Evolutionary conservation across 2,113 vertebrate genomes (phyloP).

Genomic region (Paramormyrops kingsleyae): DNA sequence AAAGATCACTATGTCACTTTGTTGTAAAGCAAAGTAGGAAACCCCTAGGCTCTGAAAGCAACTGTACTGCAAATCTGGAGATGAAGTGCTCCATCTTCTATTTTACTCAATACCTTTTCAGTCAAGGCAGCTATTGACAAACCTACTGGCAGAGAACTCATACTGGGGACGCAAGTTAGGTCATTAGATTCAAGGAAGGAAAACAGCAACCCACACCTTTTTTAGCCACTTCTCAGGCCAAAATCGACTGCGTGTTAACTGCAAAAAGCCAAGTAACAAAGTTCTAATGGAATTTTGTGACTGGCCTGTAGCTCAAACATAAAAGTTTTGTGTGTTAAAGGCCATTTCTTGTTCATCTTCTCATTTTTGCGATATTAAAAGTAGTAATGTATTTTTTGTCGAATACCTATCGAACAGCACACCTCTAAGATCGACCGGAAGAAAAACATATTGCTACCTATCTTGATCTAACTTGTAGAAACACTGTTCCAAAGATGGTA

Average conservation of each 20-base stretch:
- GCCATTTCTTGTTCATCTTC: background rate
- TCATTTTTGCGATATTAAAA: background rate
- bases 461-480: background rate
- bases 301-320: background rate
- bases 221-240: background rate
- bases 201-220: background rate
- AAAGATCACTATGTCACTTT: background rate
- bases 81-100: constrained; percentile 19
- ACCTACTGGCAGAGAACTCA: background rate
- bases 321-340: background rate
- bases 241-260: background rate
- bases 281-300: background rate
- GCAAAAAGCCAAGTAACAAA: background rate
- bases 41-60: constrained; percentile 3
- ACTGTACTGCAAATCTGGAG: constrained; percentile 14
- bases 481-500: background rate
- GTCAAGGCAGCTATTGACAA: background rate
- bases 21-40: background rate
- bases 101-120: background rate
- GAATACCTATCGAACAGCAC: background rate
- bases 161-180: background rate
- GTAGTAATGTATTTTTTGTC: background rate
- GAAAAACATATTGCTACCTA: background rate
- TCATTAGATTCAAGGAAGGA: background rate
- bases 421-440: background rate